phyloP scores from a whole-genome alignment of 2,888 invertebrate genomes.

The Hypsopygia costalis region DNA sequence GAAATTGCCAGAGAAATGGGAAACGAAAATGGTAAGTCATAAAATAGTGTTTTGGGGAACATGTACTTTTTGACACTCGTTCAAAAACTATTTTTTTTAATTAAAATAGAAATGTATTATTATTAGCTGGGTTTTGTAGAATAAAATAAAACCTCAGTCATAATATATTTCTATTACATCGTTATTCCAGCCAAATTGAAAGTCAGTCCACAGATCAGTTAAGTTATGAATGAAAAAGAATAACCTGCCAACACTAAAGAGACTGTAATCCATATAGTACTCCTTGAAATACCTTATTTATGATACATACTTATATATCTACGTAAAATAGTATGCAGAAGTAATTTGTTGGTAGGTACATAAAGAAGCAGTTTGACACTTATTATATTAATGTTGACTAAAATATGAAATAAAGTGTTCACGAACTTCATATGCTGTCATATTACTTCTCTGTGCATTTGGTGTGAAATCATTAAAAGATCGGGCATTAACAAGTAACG shows the following conservation, averaged over 20 bases:
- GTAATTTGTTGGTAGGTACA: slow-evolving; percentile 5
- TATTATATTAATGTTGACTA: slow-evolving; percentile 9
- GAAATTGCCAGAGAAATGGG: slow-evolving; percentile 10
- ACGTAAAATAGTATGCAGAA: background rate
- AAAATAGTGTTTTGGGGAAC: slow-evolving; percentile 3
- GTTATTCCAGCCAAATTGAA: slow-evolving; percentile 2
- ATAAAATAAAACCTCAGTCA: slow-evolving; percentile 8
- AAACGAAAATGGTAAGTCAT: slow-evolving; percentile 6
- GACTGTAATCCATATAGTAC: background rate
- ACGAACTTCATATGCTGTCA: slow-evolving; percentile 12
- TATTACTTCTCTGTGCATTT: slow-evolving; percentile 10
- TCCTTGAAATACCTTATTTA: background rate
- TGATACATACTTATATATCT: slow-evolving; percentile 2
- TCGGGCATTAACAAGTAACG: slow-evolving; percentile 10
- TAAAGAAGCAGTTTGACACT: slow-evolving; percentile 5
- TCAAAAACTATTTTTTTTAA: slow-evolving; percentile 6
- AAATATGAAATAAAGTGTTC: slow-evolving; percentile 14
- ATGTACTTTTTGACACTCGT: slow-evolving; percentile 1
- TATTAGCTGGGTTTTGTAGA: slow-evolving; percentile 5
- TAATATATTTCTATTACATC: slow-evolving; percentile 4
- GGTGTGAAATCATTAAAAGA: slow-evolving; percentile 9
- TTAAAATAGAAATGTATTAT: slow-evolving; percentile 7
- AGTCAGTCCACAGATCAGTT: slow-evolving; percentile 6
- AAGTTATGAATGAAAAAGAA: slow-evolving; percentile 3
- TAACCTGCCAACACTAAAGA: slow-evolving; percentile 5